phyloP scores from a whole-genome alignment of 2,113 vertebrate species.

The Xenus cinereus region DNA sequence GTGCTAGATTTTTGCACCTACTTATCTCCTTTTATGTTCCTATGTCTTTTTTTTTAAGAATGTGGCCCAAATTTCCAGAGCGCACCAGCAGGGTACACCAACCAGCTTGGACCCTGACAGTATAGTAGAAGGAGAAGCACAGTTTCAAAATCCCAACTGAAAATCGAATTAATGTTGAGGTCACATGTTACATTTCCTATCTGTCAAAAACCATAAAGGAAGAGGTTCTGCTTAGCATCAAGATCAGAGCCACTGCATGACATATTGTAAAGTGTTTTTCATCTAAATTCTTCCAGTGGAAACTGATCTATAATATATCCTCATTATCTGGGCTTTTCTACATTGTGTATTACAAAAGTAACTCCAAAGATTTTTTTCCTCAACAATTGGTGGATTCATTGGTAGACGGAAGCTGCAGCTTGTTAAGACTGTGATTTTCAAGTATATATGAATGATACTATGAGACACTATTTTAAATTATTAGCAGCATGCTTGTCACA shows the following conservation, averaged over 20 bases:
- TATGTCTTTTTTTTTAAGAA: not conserved
- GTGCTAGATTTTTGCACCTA: not conserved
- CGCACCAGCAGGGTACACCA: not conserved
- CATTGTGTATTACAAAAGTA: not conserved
- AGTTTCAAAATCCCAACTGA: not conserved
- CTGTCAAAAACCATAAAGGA: not conserved
- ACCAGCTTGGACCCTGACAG: not conserved
- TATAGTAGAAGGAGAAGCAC: not conserved
- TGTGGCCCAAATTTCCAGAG: not conserved
- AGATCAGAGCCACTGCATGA: not conserved
- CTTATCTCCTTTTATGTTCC: not conserved
- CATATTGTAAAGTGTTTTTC: not conserved
- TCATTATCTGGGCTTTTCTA: not conserved
- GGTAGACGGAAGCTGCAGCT: not conserved
- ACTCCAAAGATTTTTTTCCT: not conserved
- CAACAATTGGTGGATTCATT: not conserved
- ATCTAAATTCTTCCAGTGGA: not conserved
- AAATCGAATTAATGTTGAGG: not conserved
- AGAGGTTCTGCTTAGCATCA: not conserved
- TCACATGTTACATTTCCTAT: not conserved
- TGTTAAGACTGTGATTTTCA: not conserved
- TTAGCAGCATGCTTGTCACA: not conserved
- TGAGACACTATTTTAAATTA: not conserved
- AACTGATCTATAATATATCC: not conserved
- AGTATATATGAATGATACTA: not conserved